Evolutionary conservation across 1,140 invertebrate genomes (phyloP).

Genomic region (Caenorhabditis inopinata): DNA sequence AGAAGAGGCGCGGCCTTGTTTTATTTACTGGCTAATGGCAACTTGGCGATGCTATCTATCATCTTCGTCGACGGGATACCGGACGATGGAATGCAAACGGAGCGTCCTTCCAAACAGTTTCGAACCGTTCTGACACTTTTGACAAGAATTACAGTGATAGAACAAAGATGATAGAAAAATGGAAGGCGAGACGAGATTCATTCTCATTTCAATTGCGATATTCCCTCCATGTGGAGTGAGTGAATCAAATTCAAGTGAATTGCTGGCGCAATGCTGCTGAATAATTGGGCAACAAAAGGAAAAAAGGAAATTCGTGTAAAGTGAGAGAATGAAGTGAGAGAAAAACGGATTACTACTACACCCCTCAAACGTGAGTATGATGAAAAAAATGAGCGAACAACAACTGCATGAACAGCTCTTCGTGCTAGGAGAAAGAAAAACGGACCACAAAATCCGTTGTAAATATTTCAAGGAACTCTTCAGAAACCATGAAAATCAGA

Average conservation of each 20-base stretch:
- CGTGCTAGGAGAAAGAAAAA: too few species aligned
- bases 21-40: slow-evolving; percentile 9
- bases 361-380: background rate
- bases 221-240: too few species aligned
- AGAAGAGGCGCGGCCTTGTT: background rate
- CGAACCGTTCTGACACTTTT: background rate
- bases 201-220: too few species aligned
- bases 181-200: background rate
- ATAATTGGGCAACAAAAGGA: too few species aligned
- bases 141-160: background rate
- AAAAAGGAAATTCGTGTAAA: background rate
- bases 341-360: slow-evolving; percentile 13
- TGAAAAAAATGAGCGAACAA: background rate
- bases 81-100: background rate
- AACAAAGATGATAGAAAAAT: background rate
- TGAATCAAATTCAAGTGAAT: too few species aligned
- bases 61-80: background rate
- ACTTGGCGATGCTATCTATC: background rate
- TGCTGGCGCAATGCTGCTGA: background rate
- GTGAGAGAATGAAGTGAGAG: background rate
- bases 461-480: too few species aligned
- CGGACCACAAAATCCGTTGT: too few species aligned
- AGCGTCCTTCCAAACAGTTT: background rate
- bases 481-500: too few species aligned
- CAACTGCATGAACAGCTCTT: too few species aligned